Base-by-base conservation (phyloP, 2,888 invertebrate species). In the Aelia acuminata region DNA sequence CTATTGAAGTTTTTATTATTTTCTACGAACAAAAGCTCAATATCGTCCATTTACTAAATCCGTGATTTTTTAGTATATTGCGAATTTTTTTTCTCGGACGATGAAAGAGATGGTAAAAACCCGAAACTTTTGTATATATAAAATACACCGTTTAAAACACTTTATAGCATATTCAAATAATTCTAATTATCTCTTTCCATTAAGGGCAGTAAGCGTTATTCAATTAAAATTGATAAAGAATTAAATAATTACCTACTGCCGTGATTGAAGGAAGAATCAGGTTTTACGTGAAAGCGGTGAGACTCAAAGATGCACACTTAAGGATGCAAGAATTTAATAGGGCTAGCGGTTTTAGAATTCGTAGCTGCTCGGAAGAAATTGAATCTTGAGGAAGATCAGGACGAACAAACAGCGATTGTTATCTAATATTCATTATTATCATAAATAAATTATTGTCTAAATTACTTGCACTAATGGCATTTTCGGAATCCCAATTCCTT, bases 321-420 rank as follows among this genome's bases (percentile, higher is more conserved):
- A 80, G 43, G 3, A 80, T 80, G 39, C n/a, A 43, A 80, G 80
- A 47, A 80, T 80, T 80, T 80, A 80, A 80, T 80, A 43, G 80
- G 43, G 2, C 43, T 39, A 80, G 80, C 39, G 80, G 80, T 80
- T 47, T n/a, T 20, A 80, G 80, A 80, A 80, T 80, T 80, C 80
- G 11, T 80, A 13, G n/a, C 80, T n/a, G 80, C n/a, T 80, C n/a
- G 80, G 80, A n/a, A 11, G 43, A 80, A 80, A 43, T 80, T 47
- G n/a, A 47, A 80, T 80, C 11, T n/a, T 80, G n/a, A 43, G 43
- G 80, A 43, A 80, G n/a, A 43, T 43, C 43, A 39, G n/a, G 43
- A 4, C 75, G 22, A 75, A 20, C 31, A 39, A 80, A 43, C 20
- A 43, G 43, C n/a, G 43, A 43, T 80, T 43, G 10, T 1, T 39